Conservation (phyloP, 1,140 invertebrate genomes). For the Lamellibrachia luymesi region DNA sequence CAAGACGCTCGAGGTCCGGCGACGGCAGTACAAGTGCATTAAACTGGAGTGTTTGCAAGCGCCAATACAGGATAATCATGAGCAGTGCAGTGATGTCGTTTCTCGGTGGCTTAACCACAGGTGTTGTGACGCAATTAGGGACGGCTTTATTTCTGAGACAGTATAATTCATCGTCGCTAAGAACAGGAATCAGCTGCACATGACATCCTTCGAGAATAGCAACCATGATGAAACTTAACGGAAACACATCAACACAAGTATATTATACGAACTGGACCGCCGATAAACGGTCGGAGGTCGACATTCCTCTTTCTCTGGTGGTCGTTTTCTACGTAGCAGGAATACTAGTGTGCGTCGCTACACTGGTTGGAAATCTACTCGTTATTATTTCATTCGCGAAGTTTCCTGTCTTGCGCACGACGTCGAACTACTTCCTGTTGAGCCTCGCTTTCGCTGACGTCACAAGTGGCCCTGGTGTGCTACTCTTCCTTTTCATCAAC, state of each 20-base stretch:
- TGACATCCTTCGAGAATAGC: neutral
- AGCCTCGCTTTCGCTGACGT: conserved; percentile 30
- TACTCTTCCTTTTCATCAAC: conserved; percentile 12
- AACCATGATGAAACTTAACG: neutral
- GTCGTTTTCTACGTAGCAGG: conserved; percentile 16
- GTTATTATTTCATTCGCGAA: conserved; percentile 88
- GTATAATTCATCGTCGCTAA: neutral
- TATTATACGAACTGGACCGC: neutral
- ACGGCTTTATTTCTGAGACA: too few relatives aligned
- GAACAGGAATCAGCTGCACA: neutral
- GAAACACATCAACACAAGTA: neutral
- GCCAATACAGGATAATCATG: too few relatives aligned
- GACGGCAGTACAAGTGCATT: too few relatives aligned
- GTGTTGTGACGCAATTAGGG: too few relatives aligned
- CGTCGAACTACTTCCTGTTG: conserved; percentile 92
- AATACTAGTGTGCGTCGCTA: conserved; percentile 17
- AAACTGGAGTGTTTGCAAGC: too few relatives aligned
- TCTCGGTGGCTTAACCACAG: too few relatives aligned
- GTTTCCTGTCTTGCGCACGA: conserved; percentile 93
- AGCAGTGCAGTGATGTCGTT: too few relatives aligned
- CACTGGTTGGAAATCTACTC: conserved; percentile 75
- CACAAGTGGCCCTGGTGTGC: conserved; percentile 20
- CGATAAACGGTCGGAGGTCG: neutral
- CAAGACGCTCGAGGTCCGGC: too few relatives aligned
- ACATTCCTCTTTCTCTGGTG: neutral